Conservation (phyloP, 2,797 vertebrate genomes). For the Ceyx erithaca region DNA sequence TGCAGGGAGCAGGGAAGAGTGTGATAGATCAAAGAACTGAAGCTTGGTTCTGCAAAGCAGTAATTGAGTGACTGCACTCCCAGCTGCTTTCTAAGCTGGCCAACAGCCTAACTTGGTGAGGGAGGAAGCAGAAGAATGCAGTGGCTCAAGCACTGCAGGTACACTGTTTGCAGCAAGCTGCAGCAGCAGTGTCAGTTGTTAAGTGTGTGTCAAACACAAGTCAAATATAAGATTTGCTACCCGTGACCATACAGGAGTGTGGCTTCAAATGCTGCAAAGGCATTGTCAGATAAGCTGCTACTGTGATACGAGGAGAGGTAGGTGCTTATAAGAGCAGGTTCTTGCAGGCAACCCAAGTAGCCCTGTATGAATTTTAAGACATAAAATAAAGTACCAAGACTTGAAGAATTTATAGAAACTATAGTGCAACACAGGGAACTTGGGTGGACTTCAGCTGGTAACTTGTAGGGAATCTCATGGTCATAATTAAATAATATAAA, state of each 20-base stretch:
- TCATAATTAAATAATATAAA: neutral
- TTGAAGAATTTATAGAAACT: neutral
- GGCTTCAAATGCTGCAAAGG: neutral
- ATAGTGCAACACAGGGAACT: neutral
- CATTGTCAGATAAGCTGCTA: neutral
- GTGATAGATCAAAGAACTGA: neutral
- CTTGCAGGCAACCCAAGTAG: neutral
- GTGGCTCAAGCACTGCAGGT: neutral
- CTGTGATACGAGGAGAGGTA: neutral
- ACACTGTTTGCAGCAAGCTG: neutral
- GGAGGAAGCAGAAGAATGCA: neutral
- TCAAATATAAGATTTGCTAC: neutral
- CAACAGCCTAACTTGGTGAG: neutral
- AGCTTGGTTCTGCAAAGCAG: neutral
- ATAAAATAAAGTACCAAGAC: neutral
- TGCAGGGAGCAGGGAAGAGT: neutral
- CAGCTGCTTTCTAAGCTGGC: neutral
- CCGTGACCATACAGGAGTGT: neutral
- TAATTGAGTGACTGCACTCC: neutral
- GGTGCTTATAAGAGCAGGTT: neutral
- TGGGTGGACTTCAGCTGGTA: neutral
- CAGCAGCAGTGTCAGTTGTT: neutral
- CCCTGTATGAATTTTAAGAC: neutral
- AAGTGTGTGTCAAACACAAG: neutral
- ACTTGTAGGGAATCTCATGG: neutral